phyloP scores from a whole-genome alignment of 2,797 vertebrate genomes.

The Coregonus suidteri region DNA sequence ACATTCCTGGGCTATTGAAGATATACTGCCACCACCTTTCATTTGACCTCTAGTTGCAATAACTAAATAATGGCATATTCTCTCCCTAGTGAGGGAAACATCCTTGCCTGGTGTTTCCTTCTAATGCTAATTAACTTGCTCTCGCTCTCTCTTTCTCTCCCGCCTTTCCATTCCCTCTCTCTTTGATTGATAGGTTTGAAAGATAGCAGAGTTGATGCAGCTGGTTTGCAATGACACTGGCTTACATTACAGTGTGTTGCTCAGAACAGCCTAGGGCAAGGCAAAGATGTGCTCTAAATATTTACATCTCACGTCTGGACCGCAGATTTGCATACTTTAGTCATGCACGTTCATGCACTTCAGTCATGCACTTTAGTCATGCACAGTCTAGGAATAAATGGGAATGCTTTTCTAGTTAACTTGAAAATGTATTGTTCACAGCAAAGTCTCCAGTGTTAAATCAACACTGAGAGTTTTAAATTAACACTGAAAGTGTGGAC shows the following conservation, averaged over 20 bases:
- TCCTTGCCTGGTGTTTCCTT: neutral
- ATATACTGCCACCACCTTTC: slow-evolving; percentile 59
- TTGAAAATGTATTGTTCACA: neutral
- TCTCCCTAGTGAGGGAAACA: slow-evolving; percentile 29
- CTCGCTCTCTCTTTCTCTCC: neutral
- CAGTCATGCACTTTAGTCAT: neutral
- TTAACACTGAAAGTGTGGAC: no score
- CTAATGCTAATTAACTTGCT: neutral
- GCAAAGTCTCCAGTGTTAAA: no score
- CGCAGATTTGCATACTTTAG: slow-evolving; percentile 8
- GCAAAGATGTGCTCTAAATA: slow-evolving; percentile 51
- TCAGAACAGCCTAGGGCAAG: slow-evolving; percentile 6
- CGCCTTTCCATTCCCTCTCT: neutral
- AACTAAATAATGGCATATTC: slow-evolving; percentile 35
- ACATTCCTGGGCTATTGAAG: slow-evolving; percentile 30
- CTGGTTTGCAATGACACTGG: slow-evolving; percentile 28
- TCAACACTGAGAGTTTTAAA: no score
- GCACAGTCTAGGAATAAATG: neutral
- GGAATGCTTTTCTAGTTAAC: neutral
- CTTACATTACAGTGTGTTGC: slow-evolving; percentile 16
- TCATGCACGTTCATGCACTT: neutral
- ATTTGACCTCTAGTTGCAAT: slow-evolving; percentile 45
- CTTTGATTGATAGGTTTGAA: slow-evolving; percentile 33
- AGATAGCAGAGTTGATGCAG: slow-evolving; percentile 47
- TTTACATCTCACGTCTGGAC: slow-evolving; percentile 45